Percentiles rank a stretch among this genome's conserved stretches.
phyloP scores from a whole-genome alignment of 2,888 invertebrate species.

The Odontocolon sp. region DNA sequence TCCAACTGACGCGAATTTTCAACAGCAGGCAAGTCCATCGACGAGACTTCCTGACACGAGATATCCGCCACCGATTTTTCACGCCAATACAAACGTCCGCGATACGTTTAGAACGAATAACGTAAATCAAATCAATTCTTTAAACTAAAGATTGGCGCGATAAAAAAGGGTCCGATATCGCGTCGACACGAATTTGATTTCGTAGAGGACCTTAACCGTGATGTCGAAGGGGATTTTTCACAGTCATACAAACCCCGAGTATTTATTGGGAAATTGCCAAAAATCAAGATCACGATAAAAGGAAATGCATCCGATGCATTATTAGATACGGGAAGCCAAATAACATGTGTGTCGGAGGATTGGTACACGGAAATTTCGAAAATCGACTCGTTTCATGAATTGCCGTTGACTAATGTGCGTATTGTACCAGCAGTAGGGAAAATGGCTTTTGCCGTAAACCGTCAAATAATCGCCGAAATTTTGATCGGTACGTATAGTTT shows the following conservation, averaged over 20 bases:
- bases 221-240: constrained; percentile 30
- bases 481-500: not conserved
- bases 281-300: constrained; percentile 23
- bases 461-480: not conserved
- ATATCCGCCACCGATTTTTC: too few species aligned
- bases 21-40: too few species aligned
- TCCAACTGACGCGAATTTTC: too few species aligned
- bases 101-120: too few species aligned
- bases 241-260: constrained; percentile 1
- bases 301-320: not conserved
- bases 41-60: too few species aligned
- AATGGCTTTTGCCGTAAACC: too few species aligned
- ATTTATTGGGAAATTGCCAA: constrained; percentile 9
- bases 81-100: too few species aligned
- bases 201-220: constrained; percentile 26
- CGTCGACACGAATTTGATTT: constrained; percentile 38
- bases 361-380: not conserved
- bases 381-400: not conserved
- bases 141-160: not conserved
- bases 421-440: constrained; percentile 1
- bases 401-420: not conserved
- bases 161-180: not conserved
- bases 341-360: not conserved
- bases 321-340: constrained; percentile 1
- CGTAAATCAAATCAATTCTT: too few species aligned